A percentile compares a stretch with the other conserved stretches of the same genome.
Evolutionary conservation across 2,113 vertebrate species (phyloP).

Genomic region (Carettochelys insculpta): DNA sequence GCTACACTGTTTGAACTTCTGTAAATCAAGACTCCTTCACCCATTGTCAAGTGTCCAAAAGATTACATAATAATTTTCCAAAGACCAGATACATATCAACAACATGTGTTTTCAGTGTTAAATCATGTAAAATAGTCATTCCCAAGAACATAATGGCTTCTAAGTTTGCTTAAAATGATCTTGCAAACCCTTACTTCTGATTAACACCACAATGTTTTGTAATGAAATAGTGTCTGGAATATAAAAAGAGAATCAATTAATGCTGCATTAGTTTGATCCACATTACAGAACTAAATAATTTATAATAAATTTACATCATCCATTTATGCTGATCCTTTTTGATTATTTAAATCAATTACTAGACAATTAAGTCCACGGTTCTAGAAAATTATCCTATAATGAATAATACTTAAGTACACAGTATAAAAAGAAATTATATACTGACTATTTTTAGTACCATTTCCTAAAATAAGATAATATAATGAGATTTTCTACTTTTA

Average conservation of each 20-base stretch:
- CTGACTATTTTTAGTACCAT: background rate
- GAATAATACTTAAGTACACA: background rate
- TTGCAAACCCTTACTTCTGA: background rate
- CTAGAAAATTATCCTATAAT: background rate
- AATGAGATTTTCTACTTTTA: background rate
- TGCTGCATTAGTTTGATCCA: background rate
- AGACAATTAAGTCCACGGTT: background rate
- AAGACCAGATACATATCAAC: background rate
- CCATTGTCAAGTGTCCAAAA: background rate
- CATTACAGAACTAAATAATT: background rate
- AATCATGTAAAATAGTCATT: background rate
- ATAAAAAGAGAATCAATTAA: background rate
- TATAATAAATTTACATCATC: background rate
- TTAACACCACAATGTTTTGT: background rate
- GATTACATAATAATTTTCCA: background rate
- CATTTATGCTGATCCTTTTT: background rate
- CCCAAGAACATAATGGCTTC: background rate
- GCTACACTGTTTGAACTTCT: background rate
- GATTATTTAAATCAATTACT: background rate
- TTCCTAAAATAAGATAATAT: background rate
- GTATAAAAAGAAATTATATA: background rate
- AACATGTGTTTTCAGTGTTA: background rate
- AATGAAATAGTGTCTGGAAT: background rate
- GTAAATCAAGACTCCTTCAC: background rate
- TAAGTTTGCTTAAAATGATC: background rate